Evolutionary conservation across 2,113 vertebrate species (phyloP), one percentile per base, ranked within the genome.

Genomic region (Corythornis madagascariensis): DNA sequence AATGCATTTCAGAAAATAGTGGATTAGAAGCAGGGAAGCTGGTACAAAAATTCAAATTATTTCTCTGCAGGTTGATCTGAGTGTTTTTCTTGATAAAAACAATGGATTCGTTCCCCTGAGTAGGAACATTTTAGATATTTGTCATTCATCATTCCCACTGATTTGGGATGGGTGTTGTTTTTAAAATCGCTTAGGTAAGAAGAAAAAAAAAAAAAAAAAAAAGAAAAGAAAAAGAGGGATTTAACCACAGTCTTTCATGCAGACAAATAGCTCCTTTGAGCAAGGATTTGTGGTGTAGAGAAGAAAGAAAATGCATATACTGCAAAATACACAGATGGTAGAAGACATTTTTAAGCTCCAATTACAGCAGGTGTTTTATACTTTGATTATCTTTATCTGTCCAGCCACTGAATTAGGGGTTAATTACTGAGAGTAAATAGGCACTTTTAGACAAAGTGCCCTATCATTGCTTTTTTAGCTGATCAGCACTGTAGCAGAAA

Each of bases 371-470:
- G 67, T 95, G 89, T 79, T 94, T 96, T 94, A 93, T 89, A 83
- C 22, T 92, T 96, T 87, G 74, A 96, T 95, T 95, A 83, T 78
- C 73, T 93, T 83, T 96, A 53, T 94, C 89, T 91, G 89, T 87
- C 92, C 92, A 94, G 84, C 22, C 40, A 70, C 78, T 92, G 95
- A 96, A 95, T 96, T 93, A 96, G 84, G 64, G 94, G 94, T 92
- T 93, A 95, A 96, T 96, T 96, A 96, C 75, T 71, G 64, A 83
- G 84, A 93, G 78, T 89, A 94, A 96, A 96, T 91, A 83, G 86
- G 74, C 25, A 59, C 38, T 96, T 96, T 91, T 65, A 92, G 74
- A 93, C 75, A 91, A 95, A 94, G 25, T 87, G 67, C 52, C 55
- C 55, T 35, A 74, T 92, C 92, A 73, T 79, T 56, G 59, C 25